phyloP scores from a whole-genome alignment of 2,797 vertebrate genomes.

The Stomatorhinus walkeri region DNA sequence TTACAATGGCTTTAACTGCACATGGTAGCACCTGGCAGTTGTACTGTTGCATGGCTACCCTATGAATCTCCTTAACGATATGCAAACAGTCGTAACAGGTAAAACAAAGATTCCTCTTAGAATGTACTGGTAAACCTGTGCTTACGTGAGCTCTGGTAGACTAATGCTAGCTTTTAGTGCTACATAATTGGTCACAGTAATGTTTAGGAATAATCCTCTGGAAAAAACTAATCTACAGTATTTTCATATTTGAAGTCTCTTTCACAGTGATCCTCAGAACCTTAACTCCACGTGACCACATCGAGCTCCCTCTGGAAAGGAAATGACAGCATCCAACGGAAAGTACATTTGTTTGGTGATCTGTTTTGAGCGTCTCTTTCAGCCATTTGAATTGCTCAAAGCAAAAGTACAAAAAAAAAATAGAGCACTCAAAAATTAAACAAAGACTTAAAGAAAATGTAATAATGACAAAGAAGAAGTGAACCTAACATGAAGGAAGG shows the following conservation, averaged over 20 bases:
- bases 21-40: neutral
- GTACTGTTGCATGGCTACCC: neutral
- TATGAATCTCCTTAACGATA: neutral
- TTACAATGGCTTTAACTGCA: neutral
- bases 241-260: neutral
- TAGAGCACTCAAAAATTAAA: neutral
- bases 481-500: slow-evolving; percentile 37
- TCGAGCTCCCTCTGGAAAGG: neutral
- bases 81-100: neutral
- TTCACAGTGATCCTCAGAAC: neutral
- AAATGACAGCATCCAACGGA: neutral
- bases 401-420: neutral
- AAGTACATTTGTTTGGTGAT: neutral
- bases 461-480: slow-evolving; percentile 29
- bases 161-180: neutral
- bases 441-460: slow-evolving; percentile 22
- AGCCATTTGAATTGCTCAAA: neutral
- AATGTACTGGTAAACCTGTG: neutral
- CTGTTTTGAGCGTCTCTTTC: neutral
- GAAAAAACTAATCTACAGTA: neutral
- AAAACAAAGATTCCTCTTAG: neutral
- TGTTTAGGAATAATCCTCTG: neutral
- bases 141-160: neutral
- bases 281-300: neutral
- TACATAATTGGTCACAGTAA: neutral